Evolutionary conservation across 2,888 invertebrate species (phyloP).

Genomic region (Plusia festucae): DNA sequence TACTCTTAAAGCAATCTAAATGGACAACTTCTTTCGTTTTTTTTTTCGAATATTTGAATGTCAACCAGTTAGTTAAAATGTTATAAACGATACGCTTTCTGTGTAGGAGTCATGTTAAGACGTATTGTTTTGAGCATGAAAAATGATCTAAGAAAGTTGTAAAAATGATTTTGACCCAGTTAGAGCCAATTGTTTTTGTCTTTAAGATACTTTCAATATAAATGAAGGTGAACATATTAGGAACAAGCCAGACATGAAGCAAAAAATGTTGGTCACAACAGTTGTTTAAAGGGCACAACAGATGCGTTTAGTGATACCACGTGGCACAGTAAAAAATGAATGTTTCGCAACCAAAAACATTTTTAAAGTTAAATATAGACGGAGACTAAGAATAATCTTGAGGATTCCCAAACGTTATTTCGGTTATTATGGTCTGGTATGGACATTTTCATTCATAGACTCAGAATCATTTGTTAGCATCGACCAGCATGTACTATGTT

Average conservation of each 20-base stretch:
- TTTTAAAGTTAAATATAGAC: conserved; percentile 17
- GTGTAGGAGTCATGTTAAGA: conserved; percentile 54
- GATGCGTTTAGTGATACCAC: conserved; percentile 43
- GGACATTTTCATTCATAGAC: too few relatives aligned
- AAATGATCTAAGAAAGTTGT: conserved; percentile 53
- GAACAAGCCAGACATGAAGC: conserved; percentile 37
- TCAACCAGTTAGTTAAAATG: conserved; percentile 57
- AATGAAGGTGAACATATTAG: conserved; percentile 35
- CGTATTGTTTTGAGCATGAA: conserved; percentile 51
- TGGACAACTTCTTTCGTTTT: conserved; percentile 47
- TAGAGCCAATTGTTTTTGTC: conserved; percentile 35
- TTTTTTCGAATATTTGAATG: conserved; percentile 56
- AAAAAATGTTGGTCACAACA: conserved; percentile 40
- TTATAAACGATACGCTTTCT: conserved; percentile 49
- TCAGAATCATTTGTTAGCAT: neutral
- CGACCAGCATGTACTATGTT: too few relatives aligned
- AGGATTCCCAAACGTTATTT: neutral
- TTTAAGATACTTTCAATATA: conserved; percentile 33
- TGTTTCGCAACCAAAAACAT: conserved; percentile 8
- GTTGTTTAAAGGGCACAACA: conserved; percentile 44
- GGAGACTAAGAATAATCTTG: neutral
- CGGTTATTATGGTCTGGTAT: too few relatives aligned
- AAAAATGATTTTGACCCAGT: conserved; percentile 45
- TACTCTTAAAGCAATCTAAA: conserved; percentile 15
- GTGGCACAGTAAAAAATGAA: conserved; percentile 24